Base-by-base conservation (phyloP, 2,113 vertebrate species). In the Colaptes auratus region DNA sequence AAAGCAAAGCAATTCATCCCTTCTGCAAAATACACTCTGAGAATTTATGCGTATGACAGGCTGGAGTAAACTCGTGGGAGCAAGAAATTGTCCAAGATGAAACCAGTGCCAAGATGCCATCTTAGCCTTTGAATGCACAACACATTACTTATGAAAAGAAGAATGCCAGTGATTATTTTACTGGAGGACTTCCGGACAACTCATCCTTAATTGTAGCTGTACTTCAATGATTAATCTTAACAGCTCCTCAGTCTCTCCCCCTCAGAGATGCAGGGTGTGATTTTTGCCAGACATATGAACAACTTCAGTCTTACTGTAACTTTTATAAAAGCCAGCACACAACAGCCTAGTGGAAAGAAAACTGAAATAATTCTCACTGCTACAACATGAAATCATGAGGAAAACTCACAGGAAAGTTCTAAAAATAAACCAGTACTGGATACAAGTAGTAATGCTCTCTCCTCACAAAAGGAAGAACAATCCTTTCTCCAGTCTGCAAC, bases 191-290 rank as follows among this genome's bases (percentile, higher is more conserved):
- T 95, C 88, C 50, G 86, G 93, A 36, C 88, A 52, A n/a, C 90
- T 96, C 95, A 97, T 86, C 80, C 59, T 94, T 95, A 97, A 97
- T 93, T 95, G 83, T 8, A 86, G 77, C n/a, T 78, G 44, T 81
- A 39, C 83, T 90, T 63, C 64, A 78, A 13, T 82, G 90, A 95
- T 92, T 91, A 94, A 94, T 67, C 80, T 83, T 28, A 81, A 80
- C 65, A 95, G 91, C 72, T 86, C 85, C 61, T 95, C 79, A 14
- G 6, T 59, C 75, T 90, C 82, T 90, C 61, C 73, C 36, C 61
- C 69, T 60, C 59, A 69, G 35, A 72, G 58, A 93, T 31, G 19
- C 0, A 6, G 35, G 24, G 59, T 76, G 88, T 59, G 82, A 92
- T 83, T 94, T 94, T 53, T 73, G 65, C 76, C 79, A 95, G 87